Percentiles rank a stretch among this genome's conserved stretches.
phyloP scores from a whole-genome alignment of 2,113 vertebrate genomes.

The Indicator maculatus region DNA sequence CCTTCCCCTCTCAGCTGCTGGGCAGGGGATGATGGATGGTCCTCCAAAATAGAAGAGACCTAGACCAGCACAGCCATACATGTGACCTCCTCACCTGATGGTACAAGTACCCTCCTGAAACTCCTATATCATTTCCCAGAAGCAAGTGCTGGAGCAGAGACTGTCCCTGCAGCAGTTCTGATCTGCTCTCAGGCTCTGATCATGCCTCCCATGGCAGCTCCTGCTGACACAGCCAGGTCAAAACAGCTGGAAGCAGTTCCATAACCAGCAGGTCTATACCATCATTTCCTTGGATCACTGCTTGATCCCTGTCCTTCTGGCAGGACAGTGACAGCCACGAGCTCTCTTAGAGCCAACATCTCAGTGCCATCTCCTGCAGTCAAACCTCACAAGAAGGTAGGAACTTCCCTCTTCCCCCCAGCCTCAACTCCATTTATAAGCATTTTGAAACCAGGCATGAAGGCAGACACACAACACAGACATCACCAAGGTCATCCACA shows the following conservation, averaged over 20 bases:
- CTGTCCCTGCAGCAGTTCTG: neutral
- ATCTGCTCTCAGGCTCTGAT: neutral
- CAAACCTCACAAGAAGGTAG: neutral
- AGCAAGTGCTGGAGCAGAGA: neutral
- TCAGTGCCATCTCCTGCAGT: neutral
- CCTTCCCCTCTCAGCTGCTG: neutral
- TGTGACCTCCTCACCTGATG: neutral
- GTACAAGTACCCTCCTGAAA: neutral
- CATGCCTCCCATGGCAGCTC: neutral
- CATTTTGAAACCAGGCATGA: constrained; percentile 11
- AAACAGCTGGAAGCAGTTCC: constrained; percentile 26
- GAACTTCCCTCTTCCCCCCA: neutral
- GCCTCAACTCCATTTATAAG: constrained; percentile 24
- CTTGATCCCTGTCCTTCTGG: constrained; percentile 16
- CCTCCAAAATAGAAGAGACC: neutral
- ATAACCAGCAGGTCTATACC: constrained; percentile 16
- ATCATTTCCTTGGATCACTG: neutral
- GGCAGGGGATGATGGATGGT: neutral
- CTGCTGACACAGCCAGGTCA: neutral
- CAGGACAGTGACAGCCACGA: neutral
- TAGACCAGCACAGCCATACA: neutral
- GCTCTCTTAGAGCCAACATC: neutral
- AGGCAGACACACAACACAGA: constrained; percentile 19
- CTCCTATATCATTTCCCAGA: neutral
- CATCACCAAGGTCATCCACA: constrained; percentile 67